Percentiles rank a stretch among this genome's conserved stretches.
Evolutionary conservation across 2,113 vertebrate genomes (phyloP).

Genomic region (Irena cyanogastra): DNA sequence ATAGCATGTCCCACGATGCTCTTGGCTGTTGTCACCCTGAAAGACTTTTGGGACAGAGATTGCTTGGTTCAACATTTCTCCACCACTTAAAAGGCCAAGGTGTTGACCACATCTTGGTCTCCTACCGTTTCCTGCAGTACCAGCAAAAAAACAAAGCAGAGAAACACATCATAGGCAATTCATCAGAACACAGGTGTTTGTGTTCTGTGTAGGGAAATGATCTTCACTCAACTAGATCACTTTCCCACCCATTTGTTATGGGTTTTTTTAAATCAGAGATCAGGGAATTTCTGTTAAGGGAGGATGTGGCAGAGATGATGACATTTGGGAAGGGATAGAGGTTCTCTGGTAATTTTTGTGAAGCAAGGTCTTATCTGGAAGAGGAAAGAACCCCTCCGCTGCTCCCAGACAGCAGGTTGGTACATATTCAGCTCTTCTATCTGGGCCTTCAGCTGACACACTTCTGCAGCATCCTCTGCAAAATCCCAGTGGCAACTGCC

Average conservation of each 20-base stretch:
- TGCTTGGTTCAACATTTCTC: background rate
- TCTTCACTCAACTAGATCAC: background rate
- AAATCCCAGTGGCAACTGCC: background rate
- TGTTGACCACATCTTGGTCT: background rate
- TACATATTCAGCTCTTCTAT: background rate
- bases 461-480: background rate
- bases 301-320: background rate
- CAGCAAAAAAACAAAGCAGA: background rate
- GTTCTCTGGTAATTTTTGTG: background rate
- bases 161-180: background rate
- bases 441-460: background rate
- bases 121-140: background rate
- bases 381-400: background rate
- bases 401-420: background rate
- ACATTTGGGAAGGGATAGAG: background rate
- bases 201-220: background rate
- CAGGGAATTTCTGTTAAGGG: background rate
- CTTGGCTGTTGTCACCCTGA: background rate
- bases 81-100: background rate
- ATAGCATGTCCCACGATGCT: fast-evolving
- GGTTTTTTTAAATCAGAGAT: background rate
- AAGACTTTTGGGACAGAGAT: background rate
- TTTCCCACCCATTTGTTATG: background rate
- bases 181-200: background rate
- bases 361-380: background rate